These are phyloP conservation scores for Bacillus rossius DNA, from an alignment of 1,140 invertebrate species.

Conservation along the genomic window DNA sequence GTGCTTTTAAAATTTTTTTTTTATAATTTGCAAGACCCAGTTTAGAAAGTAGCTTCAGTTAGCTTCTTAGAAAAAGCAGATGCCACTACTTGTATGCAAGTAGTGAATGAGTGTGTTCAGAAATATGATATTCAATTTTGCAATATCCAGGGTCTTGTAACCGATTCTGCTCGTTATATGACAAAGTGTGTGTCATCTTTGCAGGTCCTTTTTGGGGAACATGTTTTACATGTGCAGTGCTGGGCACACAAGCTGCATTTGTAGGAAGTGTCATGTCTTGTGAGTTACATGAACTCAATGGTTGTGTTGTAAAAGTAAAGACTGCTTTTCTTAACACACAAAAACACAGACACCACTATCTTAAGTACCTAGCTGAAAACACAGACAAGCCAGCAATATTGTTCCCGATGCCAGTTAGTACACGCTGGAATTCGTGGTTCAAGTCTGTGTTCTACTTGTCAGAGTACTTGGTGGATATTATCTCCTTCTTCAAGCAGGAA, in stretches of 20 bases:
- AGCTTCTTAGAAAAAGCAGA: neutral
- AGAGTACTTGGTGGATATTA: neutral
- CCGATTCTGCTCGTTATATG: neutral
- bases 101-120: too few species aligned
- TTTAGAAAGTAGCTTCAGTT: neutral
- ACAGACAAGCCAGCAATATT: neutral
- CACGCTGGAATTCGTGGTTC: neutral
- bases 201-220: neutral
- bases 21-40: neutral
- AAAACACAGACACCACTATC: neutral
- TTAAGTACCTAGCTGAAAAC: neutral
- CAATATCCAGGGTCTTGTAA: neutral
- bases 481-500: neutral
- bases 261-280: neutral
- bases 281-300: neutral
- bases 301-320: neutral
- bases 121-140: neutral
- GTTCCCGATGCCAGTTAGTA: neutral
- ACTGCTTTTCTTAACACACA: neutral
- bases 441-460: neutral
- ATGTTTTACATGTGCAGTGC: slow-evolving; percentile 1
- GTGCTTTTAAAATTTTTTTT: neutral
- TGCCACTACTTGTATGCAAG: neutral
- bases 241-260: neutral
- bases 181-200: neutral